A percentile compares a stretch with the other conserved stretches of the same genome.
Evolutionary conservation across 2,888 invertebrate genomes (phyloP).

Genomic region (Ormyrus thymus): DNA sequence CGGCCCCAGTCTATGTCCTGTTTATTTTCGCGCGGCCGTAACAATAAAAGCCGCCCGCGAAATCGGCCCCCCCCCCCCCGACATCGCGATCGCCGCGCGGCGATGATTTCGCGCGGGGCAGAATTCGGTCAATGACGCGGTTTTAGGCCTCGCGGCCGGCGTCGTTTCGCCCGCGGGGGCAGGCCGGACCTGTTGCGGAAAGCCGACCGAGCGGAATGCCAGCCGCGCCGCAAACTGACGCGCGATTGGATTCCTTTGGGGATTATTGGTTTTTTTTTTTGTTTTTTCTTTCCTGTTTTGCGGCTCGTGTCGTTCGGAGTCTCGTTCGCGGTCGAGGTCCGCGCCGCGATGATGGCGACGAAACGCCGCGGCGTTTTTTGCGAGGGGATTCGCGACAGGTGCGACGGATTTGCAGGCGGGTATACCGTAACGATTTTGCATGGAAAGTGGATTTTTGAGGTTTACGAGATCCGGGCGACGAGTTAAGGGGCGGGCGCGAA

Average conservation of each 20-base stretch:
- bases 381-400: no score
- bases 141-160: background rate
- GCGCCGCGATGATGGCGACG: no score
- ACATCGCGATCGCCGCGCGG: background rate
- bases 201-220: slow-evolving; percentile 13
- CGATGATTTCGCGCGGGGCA: slow-evolving; percentile 2
- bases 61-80: background rate
- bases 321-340: no score
- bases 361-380: no score
- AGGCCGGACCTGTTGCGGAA: slow-evolving; percentile 27
- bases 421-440: no score
- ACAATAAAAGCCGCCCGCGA: slow-evolving; percentile 8
- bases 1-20: background rate
- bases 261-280: background rate
- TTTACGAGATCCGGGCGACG: no score
- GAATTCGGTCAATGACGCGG: background rate
- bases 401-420: no score
- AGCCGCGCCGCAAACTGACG: slow-evolving; percentile 4
- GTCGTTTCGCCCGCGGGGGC: background rate
- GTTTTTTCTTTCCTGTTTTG: no score
- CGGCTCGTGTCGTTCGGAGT: no score
- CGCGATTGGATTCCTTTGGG: slow-evolving; percentile 7
- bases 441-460: no score
- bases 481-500: no score
- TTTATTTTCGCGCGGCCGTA: background rate